Base-by-base conservation (phyloP, 2,888 invertebrate genomes). In the Ariolimax columbianus region DNA sequence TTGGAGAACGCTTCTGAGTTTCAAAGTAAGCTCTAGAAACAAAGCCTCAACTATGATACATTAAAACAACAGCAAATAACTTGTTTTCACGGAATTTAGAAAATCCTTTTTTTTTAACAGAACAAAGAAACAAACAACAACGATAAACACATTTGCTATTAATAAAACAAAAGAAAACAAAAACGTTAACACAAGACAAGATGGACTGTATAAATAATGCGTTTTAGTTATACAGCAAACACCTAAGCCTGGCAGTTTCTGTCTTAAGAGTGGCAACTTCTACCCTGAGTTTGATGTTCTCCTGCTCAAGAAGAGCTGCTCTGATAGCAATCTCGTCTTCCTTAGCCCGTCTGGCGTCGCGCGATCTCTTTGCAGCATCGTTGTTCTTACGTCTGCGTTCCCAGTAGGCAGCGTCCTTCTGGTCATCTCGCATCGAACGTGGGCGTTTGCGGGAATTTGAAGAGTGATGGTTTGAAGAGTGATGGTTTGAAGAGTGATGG, bases 311-410 rank as follows among this genome's bases (percentile, higher is more conserved):
- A 90, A 96, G 97, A 0, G 97, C 97, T 0, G 97, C 97, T 85
- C 97, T 95, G 68, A 98, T 96, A 0, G 98, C 97, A 80, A 98
- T 96, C 90, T 98, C 97, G 89, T 98, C 97, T 93, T 99, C 98
- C 91, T 98, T 97, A 72, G 97, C 96, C 90, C 98, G 95, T 86
- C 99, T 95, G 0, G 97, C 96, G 91, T 99, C 98, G 4, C 99
- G 95, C 0, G 98, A 98, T 89, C 98, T 96, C 94, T 99, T 99
- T 0, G 99, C 99, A 0, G 99, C 98, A 88, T 97, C 97, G 93
- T 99, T 99, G 94, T 99, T 99, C 92, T 97, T 97, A 88, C 97
- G 96, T 19, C 98, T 95, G 84, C 98, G 96, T 90, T 97, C 98
- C 95, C 97, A 96, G 93, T 99, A 99, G 0, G 97, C 96, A 4